Conservation (phyloP, 1,140 invertebrate species). For the Calliphora vicina region DNA sequence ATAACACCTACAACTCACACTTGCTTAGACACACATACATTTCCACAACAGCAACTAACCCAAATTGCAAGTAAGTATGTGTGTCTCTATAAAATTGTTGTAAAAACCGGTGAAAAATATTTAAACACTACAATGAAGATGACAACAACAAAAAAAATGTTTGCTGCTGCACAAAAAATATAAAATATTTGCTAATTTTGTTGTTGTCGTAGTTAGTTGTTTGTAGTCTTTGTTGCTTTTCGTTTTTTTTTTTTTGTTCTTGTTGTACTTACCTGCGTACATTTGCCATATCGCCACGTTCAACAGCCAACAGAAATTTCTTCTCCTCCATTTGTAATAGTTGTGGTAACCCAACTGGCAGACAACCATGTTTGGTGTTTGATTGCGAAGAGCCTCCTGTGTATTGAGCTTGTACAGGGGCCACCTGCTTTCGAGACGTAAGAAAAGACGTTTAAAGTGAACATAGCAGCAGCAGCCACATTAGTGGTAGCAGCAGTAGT, state of each 20-base stretch:
- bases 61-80: no score
- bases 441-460: conserved; percentile 24
- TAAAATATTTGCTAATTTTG: neutral
- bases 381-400: conserved; percentile 21
- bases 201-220: neutral
- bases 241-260: no score
- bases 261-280: conserved; percentile 73
- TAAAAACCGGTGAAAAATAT: no score
- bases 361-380: conserved; percentile 53
- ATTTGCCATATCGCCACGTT: conserved; percentile 82
- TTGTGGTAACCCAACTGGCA: conserved; percentile 73
- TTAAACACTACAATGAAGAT: no score
- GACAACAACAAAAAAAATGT: no score
- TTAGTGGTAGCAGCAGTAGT: no score
- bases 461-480: conserved; percentile 3
- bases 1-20: neutral
- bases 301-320: conserved; percentile 83
- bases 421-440: conserved; percentile 41
- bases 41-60: no score
- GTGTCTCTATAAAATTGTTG: no score
- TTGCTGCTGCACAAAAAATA: no score
- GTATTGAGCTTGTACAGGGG: conserved; percentile 25
- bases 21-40: no score
- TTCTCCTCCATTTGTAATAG: conserved; percentile 81
- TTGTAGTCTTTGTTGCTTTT: neutral